phyloP scores from a whole-genome alignment of 2,888 invertebrate species.

The Augochlorella aurata region DNA sequence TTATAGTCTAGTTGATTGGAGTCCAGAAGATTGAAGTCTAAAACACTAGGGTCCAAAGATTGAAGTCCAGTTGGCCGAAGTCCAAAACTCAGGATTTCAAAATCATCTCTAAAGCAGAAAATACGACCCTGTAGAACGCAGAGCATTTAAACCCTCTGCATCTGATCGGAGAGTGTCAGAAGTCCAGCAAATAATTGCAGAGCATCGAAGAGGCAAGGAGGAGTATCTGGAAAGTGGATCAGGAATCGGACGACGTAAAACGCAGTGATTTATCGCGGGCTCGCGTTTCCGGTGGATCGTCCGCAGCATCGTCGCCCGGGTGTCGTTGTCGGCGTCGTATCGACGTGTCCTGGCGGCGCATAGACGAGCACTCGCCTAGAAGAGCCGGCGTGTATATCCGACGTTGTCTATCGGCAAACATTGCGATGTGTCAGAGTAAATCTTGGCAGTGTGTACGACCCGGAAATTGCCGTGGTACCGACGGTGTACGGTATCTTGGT shows the following conservation, averaged over 20 bases:
- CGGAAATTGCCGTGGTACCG: slow-evolving; percentile 64
- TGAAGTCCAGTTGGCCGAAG: too few species aligned
- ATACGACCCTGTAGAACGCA: too few species aligned
- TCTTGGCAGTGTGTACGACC: slow-evolving; percentile 66
- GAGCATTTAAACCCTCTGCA: too few species aligned
- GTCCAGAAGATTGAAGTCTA: too few species aligned
- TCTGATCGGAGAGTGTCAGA: too few species aligned
- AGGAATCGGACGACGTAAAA: slow-evolving; percentile 27
- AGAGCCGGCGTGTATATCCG: slow-evolving; percentile 48
- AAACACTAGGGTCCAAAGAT: too few species aligned
- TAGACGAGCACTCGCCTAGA: slow-evolving; percentile 48
- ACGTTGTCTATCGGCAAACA: slow-evolving; percentile 70
- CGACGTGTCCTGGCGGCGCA: slow-evolving; percentile 54
- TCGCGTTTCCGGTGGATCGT: slow-evolving; percentile 42
- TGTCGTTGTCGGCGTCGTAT: slow-evolving; percentile 46
- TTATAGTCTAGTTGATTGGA: too few species aligned
- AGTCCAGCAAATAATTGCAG: neutral
- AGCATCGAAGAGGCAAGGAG: neutral
- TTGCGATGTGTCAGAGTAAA: slow-evolving; percentile 72
- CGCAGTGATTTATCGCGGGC: slow-evolving; percentile 53
- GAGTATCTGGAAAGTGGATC: slow-evolving; percentile 7
- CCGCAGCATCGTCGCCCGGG: slow-evolving; percentile 15
- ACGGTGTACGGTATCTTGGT: slow-evolving; percentile 31
- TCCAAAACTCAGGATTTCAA: too few species aligned
- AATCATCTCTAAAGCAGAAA: too few species aligned